These are phyloP conservation scores for Pandemis corylana DNA, from an alignment of 2,888 invertebrate genomes.

Conservation along the genomic window DNA sequence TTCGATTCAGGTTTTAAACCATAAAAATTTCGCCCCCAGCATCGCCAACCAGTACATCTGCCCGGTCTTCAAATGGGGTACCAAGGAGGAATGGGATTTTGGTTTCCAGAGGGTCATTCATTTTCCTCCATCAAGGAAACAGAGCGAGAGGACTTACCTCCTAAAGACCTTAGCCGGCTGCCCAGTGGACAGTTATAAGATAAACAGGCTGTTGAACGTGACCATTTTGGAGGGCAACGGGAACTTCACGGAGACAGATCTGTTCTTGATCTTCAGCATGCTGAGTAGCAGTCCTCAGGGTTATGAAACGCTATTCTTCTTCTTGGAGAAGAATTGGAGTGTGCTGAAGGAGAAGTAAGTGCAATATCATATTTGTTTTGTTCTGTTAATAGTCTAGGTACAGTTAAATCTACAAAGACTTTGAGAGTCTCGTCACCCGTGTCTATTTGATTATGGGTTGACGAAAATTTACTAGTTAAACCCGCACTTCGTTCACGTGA, in stretches of 20 bases:
- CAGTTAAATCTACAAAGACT: no score
- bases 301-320: slow-evolving; percentile 89
- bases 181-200: slow-evolving; percentile 89
- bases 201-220: slow-evolving; percentile 86
- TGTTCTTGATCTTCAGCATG: slow-evolving; percentile 91
- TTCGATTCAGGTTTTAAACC: not conserved
- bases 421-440: no score
- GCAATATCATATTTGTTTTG: not conserved
- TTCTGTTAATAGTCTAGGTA: not conserved
- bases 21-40: slow-evolving; percentile 69
- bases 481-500: no score
- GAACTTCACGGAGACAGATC: slow-evolving; percentile 91
- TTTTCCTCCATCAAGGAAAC: slow-evolving; percentile 89
- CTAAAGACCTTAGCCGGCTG: slow-evolving; percentile 92
- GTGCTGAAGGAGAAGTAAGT: slow-evolving; percentile 87
- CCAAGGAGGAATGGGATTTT: slow-evolving; percentile 92
- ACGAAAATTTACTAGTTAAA: no score
- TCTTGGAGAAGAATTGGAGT: slow-evolving; percentile 89
- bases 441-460: no score
- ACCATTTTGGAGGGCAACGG: slow-evolving; percentile 88
- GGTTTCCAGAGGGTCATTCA: slow-evolving; percentile 90
- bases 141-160: slow-evolving; percentile 91
- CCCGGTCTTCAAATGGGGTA: slow-evolving; percentile 93
- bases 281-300: slow-evolving; percentile 89
- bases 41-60: slow-evolving; percentile 91